These are phyloP conservation scores for Trogon melanurus DNA, from an alignment of 2,113 vertebrate species.

Conservation along the genomic window DNA sequence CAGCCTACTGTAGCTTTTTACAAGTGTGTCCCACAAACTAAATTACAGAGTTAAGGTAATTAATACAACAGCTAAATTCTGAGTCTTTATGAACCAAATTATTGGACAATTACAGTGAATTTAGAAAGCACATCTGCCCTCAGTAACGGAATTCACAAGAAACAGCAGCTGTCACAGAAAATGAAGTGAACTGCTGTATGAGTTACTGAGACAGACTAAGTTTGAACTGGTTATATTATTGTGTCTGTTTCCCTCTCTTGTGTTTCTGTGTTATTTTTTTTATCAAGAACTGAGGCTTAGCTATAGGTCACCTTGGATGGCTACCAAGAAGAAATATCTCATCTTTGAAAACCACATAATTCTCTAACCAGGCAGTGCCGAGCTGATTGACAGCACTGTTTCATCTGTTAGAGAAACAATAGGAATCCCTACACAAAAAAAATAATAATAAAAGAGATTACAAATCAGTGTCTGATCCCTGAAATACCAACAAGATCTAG, in stretches of 20 bases:
- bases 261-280: not conserved
- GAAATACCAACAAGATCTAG: slow-evolving; percentile 47
- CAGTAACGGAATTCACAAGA: not conserved
- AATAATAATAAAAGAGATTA: slow-evolving; percentile 28
- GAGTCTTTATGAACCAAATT: not conserved
- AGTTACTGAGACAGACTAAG: not conserved
- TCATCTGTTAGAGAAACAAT: slow-evolving; percentile 9
- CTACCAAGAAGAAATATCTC: not conserved
- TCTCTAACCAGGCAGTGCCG: not conserved
- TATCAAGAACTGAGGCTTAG: not conserved
- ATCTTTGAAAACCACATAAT: not conserved
- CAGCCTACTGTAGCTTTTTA: not conserved
- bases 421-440: not conserved
- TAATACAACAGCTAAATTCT: not conserved
- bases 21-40: not conserved
- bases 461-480: slow-evolving; percentile 45
- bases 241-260: not conserved
- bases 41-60: not conserved
- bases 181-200: not conserved
- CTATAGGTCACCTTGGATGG: slow-evolving; percentile 3
- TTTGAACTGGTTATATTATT: not conserved
- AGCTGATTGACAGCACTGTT: not conserved
- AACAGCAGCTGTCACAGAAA: not conserved
- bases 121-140: not conserved
- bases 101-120: not conserved